Percentiles rank a stretch among this genome's conserved stretches.
These are phyloP conservation scores for Ardeotis arabs DNA, from an alignment of 2,113 vertebrate genomes.

Conservation along the genomic window DNA sequence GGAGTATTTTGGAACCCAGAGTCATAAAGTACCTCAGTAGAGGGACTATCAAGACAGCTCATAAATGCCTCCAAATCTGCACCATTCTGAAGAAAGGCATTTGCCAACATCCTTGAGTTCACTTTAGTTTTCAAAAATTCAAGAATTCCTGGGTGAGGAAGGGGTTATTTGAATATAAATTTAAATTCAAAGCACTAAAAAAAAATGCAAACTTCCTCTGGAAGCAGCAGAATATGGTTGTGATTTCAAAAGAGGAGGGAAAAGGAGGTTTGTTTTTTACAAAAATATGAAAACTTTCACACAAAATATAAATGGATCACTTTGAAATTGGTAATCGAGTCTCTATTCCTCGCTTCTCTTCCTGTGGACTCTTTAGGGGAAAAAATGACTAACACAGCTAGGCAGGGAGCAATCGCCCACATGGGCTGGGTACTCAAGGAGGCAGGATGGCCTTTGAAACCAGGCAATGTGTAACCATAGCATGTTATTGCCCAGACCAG, in stretches of 20 bases:
- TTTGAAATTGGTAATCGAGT: not conserved
- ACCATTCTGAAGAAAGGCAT: too few relatives aligned
- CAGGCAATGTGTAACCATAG: accelerated
- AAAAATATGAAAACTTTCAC: not conserved
- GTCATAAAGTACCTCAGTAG: not conserved
- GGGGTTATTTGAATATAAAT: not conserved
- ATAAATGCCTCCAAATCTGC: too few relatives aligned
- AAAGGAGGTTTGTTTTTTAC: not conserved
- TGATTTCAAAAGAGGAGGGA: not conserved
- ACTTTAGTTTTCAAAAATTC: not conserved
- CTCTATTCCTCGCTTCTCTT: not conserved
- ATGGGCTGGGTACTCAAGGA: too few relatives aligned
- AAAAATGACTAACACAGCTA: accelerated
- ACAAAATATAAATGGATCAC: not conserved
- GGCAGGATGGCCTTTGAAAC: not conserved
- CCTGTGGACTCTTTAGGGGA: not conserved
- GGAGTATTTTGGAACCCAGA: not conserved
- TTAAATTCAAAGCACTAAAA: not conserved
- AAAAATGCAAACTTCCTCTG: not conserved
- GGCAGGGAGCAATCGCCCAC: not conserved
- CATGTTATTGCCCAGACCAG: not conserved
- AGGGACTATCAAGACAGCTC: not conserved
- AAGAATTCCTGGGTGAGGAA: not conserved
- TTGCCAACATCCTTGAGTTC: too few relatives aligned
- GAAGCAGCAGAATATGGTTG: not conserved